Evolutionary conservation across 2,113 vertebrate genomes (phyloP).

Genomic region (Pteropus alecto): DNA sequence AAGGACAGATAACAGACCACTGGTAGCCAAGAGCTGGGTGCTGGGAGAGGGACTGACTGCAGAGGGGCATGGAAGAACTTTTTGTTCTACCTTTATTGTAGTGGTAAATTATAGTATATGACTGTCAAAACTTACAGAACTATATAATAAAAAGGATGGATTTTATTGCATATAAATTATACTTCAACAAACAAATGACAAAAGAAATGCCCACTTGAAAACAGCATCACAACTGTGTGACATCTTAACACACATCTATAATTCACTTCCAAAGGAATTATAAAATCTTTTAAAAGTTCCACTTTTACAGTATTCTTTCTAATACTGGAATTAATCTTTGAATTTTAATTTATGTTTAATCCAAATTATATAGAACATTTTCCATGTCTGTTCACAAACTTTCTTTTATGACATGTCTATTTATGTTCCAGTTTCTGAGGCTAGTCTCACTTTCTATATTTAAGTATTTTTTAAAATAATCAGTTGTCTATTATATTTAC

Average conservation of each 20-base stretch:
- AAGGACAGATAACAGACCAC: background rate
- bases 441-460: background rate
- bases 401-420: background rate
- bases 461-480: slow-evolving; percentile 9
- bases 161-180: background rate
- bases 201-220: background rate
- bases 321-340: background rate
- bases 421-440: background rate
- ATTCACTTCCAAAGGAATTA: background rate
- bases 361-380: background rate
- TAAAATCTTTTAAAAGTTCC: background rate
- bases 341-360: slow-evolving; percentile 24
- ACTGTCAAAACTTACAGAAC: slow-evolving; percentile 31
- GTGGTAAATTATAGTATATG: background rate
- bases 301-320: background rate
- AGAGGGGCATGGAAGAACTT: background rate
- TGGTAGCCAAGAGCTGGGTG: background rate
- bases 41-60: background rate
- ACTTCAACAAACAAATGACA: background rate
- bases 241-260: background rate
- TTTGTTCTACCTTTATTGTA: background rate
- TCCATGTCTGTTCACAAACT: background rate
- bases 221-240: background rate
- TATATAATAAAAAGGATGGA: background rate
- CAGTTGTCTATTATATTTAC: background rate